These are phyloP conservation scores for Stenichneumon culpator DNA, from an alignment of 2,888 invertebrate species.

Conservation along the genomic window DNA sequence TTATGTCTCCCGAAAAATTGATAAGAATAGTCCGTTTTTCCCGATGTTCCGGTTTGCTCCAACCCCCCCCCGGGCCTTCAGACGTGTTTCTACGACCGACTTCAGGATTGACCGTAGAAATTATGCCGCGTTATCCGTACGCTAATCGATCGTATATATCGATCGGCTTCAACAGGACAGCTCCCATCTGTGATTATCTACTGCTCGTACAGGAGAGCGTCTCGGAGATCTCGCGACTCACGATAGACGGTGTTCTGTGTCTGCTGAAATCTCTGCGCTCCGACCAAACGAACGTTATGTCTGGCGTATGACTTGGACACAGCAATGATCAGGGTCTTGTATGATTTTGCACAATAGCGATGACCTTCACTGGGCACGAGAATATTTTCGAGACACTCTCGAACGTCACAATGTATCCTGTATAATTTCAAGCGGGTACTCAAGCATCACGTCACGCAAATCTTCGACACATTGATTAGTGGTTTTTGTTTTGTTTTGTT, in stretches of 20 bases:
- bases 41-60: not conserved
- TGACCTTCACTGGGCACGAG: not conserved
- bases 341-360: not conserved
- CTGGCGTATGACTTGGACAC: not conserved
- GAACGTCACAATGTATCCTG: constrained; percentile 34
- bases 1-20: too few relatives aligned
- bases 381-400: constrained; percentile 12
- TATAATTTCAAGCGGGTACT: constrained; percentile 7
- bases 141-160: constrained; percentile 72
- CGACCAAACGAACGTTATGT: too few relatives aligned
- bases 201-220: constrained; percentile 54
- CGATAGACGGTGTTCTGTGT: not conserved
- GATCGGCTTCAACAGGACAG: not conserved
- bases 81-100: constrained; percentile 68
- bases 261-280: not conserved
- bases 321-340: not conserved
- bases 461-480: not conserved
- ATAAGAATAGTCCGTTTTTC: too few relatives aligned
- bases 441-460: not conserved
- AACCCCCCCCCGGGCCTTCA: not conserved
- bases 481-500: not conserved
- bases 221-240: constrained; percentile 13
- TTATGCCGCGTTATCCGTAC: constrained; percentile 74
- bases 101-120: constrained; percentile 78
- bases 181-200: constrained; percentile 72